Conservation (phyloP, 2,113 vertebrate genomes). For the Rana temporaria region DNA sequence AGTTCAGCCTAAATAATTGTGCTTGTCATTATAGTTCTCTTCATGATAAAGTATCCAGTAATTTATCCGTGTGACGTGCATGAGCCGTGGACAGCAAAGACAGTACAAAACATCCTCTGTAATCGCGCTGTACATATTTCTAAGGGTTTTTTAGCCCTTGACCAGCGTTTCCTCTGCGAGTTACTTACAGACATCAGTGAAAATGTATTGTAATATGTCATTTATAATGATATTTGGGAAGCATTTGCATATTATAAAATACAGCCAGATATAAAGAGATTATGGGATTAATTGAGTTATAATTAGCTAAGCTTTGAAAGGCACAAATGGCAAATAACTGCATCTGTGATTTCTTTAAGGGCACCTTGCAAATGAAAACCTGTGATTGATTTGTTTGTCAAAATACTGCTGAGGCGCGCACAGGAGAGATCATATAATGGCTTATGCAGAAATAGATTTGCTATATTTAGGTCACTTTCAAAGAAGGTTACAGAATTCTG, state of each 20-base stretch:
- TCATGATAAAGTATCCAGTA: no score
- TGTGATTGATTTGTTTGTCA: conserved; percentile 57
- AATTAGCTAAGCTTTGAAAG: conserved; percentile 27
- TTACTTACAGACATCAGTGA: no score
- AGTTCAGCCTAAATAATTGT: no score
- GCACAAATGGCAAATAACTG: conserved; percentile 19
- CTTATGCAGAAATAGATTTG: conserved; percentile 56
- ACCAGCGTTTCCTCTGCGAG: no score
- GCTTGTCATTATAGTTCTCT: no score
- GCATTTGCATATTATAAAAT: conserved; percentile 1
- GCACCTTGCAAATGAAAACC: conserved; percentile 54
- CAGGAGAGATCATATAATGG: conserved; percentile 51
- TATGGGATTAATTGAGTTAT: neutral
- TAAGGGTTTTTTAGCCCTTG: no score
- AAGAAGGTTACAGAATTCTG: conserved; percentile 49
- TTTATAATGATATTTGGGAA: no score
- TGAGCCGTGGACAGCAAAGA: no score
- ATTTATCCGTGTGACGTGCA: no score
- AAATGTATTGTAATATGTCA: no score
- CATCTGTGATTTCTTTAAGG: conserved; percentile 33
- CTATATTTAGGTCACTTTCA: conserved; percentile 58
- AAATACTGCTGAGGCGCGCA: conserved; percentile 50
- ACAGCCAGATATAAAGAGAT: neutral
- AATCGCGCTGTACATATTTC: no score
- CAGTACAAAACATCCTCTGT: no score